These are phyloP conservation scores for Stegodyphus dumicola DNA, from an alignment of 1,140 invertebrate genomes.

Conservation along the genomic window DNA sequence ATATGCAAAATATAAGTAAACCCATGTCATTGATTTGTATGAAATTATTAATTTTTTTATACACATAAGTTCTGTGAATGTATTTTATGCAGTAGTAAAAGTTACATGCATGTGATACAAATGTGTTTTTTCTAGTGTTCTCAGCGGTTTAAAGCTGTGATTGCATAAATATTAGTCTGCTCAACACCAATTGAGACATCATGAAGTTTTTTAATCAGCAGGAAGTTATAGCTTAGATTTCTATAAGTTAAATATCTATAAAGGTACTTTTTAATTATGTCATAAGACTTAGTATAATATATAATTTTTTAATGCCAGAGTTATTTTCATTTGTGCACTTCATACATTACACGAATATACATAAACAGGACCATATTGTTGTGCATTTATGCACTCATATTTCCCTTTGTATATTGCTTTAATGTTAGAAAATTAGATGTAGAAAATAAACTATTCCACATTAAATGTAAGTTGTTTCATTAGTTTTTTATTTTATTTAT, in stretches of 20 bases:
- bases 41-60: not conserved
- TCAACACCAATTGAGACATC: constrained; percentile 2
- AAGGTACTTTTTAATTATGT: not conserved
- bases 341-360: constrained; percentile 40
- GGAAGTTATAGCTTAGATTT: not conserved
- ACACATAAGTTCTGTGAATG: constrained; percentile 12
- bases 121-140: not conserved
- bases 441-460: constrained; percentile 54
- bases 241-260: constrained; percentile 4
- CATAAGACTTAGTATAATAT: not conserved
- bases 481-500: not conserved
- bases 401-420: constrained; percentile 57
- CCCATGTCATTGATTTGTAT: not conserved
- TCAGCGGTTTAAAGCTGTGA: not conserved
- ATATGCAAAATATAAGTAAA: not conserved
- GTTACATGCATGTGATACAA: constrained; percentile 13
- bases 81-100: constrained; percentile 10
- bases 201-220: not conserved
- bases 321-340: constrained; percentile 41
- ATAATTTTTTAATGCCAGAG: not conserved
- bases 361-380: constrained; percentile 49
- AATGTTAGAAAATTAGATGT: constrained; percentile 36
- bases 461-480: not conserved
- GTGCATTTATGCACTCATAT: constrained; percentile 45
- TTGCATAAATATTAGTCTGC: constrained; percentile 2